phyloP scores from a whole-genome alignment of 1,140 invertebrate species.

The Hyphantria cunea region DNA sequence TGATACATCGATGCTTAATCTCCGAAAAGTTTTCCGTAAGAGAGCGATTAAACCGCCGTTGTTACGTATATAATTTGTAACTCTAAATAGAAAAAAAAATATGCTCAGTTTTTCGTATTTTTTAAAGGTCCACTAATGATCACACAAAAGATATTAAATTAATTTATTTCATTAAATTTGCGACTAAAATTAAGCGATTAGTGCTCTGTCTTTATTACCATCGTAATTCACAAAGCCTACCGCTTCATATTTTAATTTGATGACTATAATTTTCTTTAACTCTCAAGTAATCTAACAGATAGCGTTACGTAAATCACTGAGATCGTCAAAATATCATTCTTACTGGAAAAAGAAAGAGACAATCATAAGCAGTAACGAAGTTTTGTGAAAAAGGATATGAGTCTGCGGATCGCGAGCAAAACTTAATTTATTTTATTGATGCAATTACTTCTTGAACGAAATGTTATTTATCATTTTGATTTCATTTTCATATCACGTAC shows the following conservation, averaged over 20 bases:
- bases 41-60: too few species aligned
- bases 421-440: conserved; percentile 16
- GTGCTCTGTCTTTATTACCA: conserved; percentile 2
- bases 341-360: conserved; percentile 9
- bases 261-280: conserved; percentile 1
- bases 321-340: neutral
- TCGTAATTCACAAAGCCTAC: conserved; percentile 4
- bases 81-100: too few species aligned
- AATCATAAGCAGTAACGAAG: conserved; percentile 21
- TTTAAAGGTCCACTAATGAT: too few species aligned
- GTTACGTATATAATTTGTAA: too few species aligned
- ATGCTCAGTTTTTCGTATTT: too few species aligned
- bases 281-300: conserved; percentile 4
- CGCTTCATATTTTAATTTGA: neutral
- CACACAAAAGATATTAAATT: neutral
- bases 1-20: too few species aligned
- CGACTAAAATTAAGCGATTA: conserved; percentile 1
- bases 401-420: neutral
- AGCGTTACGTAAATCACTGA: conserved; percentile 10
- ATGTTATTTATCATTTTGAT: conserved; percentile 32
- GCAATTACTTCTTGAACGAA: conserved; percentile 20
- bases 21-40: too few species aligned
- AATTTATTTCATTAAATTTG: conserved; percentile 1
- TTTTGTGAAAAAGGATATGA: conserved; percentile 17
- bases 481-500: neutral